phyloP scores from a whole-genome alignment of 2,797 vertebrate genomes.

The Myotis myotis region DNA sequence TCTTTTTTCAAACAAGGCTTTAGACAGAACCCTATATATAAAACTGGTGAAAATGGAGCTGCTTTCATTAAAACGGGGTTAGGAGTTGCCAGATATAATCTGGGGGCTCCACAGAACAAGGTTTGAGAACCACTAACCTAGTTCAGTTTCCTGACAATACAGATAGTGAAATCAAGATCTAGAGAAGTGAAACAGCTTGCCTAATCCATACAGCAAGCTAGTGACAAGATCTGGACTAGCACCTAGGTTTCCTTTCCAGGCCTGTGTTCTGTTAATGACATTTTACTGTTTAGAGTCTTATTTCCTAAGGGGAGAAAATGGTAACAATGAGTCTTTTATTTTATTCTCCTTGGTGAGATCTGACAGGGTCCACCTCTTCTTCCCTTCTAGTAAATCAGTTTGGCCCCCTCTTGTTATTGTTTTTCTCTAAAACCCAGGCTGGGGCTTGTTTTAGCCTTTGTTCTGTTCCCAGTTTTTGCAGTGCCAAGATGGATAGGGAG shows the following conservation, averaged over 20 bases:
- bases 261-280: slow-evolving; percentile 38
- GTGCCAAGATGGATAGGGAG: slow-evolving; percentile 71
- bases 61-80: background rate
- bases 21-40: background rate
- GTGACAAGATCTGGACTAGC: slow-evolving; percentile 35
- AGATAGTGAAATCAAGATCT: background rate
- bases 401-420: slow-evolving; percentile 70
- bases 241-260: slow-evolving; percentile 54
- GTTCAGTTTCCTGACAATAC: background rate
- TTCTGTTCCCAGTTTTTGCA: slow-evolving; percentile 67
- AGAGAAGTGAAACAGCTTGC: background rate
- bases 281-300: background rate
- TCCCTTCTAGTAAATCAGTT: background rate
- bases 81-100: background rate
- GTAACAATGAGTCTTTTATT: slow-evolving; percentile 74
- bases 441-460: slow-evolving; percentile 75
- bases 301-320: slow-evolving; percentile 53
- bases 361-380: slow-evolving; percentile 60
- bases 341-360: slow-evolving; percentile 43
- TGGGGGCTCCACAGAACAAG: background rate
- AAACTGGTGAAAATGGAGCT: background rate
- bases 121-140: background rate
- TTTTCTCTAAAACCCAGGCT: slow-evolving; percentile 69
- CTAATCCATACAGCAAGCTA: background rate
- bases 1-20: background rate